phyloP scores from a whole-genome alignment of 1,140 invertebrate species.

The Aethina tumida region DNA sequence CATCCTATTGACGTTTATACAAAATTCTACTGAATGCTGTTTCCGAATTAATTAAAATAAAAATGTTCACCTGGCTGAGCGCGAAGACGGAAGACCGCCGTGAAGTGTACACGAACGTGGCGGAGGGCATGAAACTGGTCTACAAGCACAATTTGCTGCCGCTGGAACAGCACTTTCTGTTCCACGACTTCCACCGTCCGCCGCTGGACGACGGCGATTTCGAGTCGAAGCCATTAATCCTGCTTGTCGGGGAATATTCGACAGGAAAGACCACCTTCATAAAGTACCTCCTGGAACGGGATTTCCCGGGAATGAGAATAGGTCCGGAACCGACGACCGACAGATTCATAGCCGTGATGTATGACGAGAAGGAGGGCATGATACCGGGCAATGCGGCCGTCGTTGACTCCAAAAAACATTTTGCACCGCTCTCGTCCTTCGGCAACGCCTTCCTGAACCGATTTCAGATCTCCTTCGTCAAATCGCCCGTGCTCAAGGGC shows the following conservation, averaged over 20 bases:
- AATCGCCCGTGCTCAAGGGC: slow-evolving; percentile 54
- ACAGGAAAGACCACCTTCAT: slow-evolving; percentile 72
- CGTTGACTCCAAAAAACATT: slow-evolving; percentile 63
- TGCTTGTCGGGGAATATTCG: slow-evolving; percentile 66
- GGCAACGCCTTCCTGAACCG: slow-evolving; percentile 65
- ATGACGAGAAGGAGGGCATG: slow-evolving; percentile 48
- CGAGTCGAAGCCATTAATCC: slow-evolving; percentile 63
- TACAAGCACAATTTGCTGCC: slow-evolving; percentile 58
- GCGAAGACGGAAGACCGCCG: slow-evolving; percentile 38
- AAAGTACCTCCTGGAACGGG: slow-evolving; percentile 50
- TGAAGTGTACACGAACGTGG: slow-evolving; percentile 38
- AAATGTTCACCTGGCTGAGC: slow-evolving; percentile 42
- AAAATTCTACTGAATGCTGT: too few species aligned
- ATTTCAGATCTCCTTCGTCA: slow-evolving; percentile 60
- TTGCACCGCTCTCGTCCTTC: slow-evolving; percentile 54
- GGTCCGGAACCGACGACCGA: slow-evolving; percentile 60
- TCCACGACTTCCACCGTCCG: slow-evolving; percentile 68
- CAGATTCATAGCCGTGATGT: slow-evolving; percentile 62
- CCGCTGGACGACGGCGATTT: slow-evolving; percentile 64
- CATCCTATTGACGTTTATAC: too few species aligned
- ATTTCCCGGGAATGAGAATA: slow-evolving; percentile 57
- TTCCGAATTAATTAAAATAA: too few species aligned
- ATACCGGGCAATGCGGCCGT: slow-evolving; percentile 67
- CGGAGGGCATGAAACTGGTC: slow-evolving; percentile 48
- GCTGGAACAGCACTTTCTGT: slow-evolving; percentile 57